Evolutionary conservation across 2,797 vertebrate species (phyloP), one percentile per base, ranked within the genome.

Genomic region (Coranthus polyacanthus): DNA sequence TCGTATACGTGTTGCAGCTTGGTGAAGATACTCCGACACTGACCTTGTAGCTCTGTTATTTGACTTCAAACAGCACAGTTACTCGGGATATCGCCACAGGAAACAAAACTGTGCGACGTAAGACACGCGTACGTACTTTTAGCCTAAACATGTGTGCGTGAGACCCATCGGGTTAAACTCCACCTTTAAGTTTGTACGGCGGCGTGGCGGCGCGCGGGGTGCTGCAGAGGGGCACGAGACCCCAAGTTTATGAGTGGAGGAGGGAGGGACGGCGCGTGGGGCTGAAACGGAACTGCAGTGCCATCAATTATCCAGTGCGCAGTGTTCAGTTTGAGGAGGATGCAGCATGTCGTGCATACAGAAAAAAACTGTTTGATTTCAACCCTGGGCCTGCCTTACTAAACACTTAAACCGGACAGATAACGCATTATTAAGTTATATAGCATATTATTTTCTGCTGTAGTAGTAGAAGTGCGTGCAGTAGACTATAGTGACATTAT

Each of bases 261-360:
- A 17, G 59, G 46, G 52, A 13, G 58, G 51, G 68, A 62, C 32
- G 55, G 79, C 66, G 45, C 60, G 4, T 6, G 81, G 82, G 51
- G 83, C 83, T 79, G 76, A 78, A 78, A 81, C 69, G 71, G 80
- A 79, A 84, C 89, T 90, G 92, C 92, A 91, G 89, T 90, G 90
- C 82, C 85, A 91, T 93, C 83, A 91, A 88, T 92, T 87, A 66
- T 71, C 46, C 50, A 64, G 37, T 81, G 83, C 85, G 84, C 83
- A 84, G 46, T 72, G 57, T 38, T 50, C 22, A 32, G 18, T 10
- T 10, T 12, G 26, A 18, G 11, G 29, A 47, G 55, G 52, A 32
- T 36, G 60, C 56, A 44, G 64, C 21, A 4, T n/a, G 64, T 49
- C 37, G 36, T 12, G 7, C 13, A 8, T n/a, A n/a, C 0, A 18